Evolutionary conservation across 53 echinoderm and acorn worm species (phyloP).

Genomic region (Crossaster papposus): DNA sequence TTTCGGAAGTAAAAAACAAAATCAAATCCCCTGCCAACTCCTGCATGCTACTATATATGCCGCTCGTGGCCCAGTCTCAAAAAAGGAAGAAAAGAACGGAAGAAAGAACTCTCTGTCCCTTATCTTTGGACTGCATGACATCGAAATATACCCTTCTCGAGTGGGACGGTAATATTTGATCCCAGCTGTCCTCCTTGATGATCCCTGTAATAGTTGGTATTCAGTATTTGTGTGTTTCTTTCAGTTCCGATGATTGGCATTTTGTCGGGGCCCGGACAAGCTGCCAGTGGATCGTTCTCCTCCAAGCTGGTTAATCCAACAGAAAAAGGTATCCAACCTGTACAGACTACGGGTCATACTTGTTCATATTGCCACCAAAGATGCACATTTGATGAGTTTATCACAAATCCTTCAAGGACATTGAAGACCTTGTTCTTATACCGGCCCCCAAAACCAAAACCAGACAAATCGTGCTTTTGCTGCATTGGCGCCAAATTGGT

Average conservation of each 20-base stretch:
- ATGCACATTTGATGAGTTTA: not conserved
- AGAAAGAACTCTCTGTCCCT: too few relatives aligned
- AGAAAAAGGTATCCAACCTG: constrained; percentile 66
- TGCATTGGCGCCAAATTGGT: too few relatives aligned
- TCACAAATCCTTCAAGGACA: not conserved
- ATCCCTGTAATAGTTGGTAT: not conserved
- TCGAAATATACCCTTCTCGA: too few relatives aligned
- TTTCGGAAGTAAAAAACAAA: too few relatives aligned
- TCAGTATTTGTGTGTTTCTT: not conserved
- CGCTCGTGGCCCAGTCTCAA: too few relatives aligned
- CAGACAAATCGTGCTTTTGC: too few relatives aligned
- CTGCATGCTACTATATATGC: too few relatives aligned
- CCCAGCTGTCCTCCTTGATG: not conserved
- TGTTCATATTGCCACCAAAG: not conserved
- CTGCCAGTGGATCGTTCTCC: constrained; percentile 69
- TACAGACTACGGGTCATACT: not conserved
- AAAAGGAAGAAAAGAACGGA: too few relatives aligned
- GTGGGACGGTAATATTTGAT: not conserved
- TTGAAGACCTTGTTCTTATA: too few relatives aligned
- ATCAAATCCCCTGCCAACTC: too few relatives aligned
- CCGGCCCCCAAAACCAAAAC: too few relatives aligned
- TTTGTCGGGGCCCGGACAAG: constrained; percentile 68
- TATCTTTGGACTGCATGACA: too few relatives aligned
- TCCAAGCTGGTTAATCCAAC: constrained; percentile 67
- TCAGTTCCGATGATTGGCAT: constrained; percentile 58